phyloP scores from a whole-genome alignment of 2,113 vertebrate genomes.

The Tretioscincus oriximinensis region DNA sequence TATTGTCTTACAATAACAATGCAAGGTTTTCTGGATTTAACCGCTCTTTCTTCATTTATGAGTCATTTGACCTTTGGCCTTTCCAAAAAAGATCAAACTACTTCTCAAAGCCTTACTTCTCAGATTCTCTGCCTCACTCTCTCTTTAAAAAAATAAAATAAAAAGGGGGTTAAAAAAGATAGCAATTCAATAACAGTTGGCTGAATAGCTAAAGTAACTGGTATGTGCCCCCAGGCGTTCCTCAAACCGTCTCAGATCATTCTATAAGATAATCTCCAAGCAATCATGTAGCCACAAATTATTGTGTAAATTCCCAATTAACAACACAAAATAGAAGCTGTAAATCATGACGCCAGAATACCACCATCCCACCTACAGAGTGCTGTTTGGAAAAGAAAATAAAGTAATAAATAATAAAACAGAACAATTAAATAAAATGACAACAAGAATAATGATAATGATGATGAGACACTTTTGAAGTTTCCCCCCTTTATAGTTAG shows the following conservation, averaged over 20 bases:
- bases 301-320: constrained; percentile 67
- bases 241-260: constrained; percentile 71
- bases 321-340: constrained; percentile 65
- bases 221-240: constrained; percentile 72
- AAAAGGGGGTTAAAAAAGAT: neutral
- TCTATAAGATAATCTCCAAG: constrained; percentile 71
- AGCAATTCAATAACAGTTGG: constrained; percentile 55
- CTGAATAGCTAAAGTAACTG: constrained; percentile 76
- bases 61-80: constrained; percentile 79
- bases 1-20: constrained; percentile 79
- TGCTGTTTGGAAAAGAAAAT: constrained; percentile 4
- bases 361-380: constrained; percentile 33
- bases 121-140: neutral
- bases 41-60: constrained; percentile 81
- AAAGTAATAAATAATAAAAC: constrained; percentile 10
- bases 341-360: constrained; percentile 56
- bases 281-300: constrained; percentile 64
- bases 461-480: constrained; percentile 31
- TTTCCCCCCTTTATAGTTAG: neutral
- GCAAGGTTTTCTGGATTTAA: constrained; percentile 77
- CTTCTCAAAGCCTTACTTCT: constrained; percentile 74
- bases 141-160: constrained; percentile 61
- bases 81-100: constrained; percentile 79
- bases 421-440: no score
- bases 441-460: no score